Evolutionary conservation across 23 tunicate genomes (phyloP).

Genomic region (Clavelina lepadiformis): DNA sequence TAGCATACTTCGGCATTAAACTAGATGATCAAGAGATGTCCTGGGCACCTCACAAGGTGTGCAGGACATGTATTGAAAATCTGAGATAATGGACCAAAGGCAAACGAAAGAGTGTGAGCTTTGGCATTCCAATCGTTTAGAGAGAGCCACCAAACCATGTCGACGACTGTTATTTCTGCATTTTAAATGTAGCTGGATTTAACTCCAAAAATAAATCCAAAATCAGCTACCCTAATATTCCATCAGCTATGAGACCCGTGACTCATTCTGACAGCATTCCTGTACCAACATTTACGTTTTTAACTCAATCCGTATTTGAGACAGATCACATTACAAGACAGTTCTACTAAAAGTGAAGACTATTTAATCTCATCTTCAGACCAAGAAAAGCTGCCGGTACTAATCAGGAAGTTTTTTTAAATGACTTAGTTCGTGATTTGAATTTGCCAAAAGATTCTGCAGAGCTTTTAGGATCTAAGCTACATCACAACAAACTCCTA

Average conservation of each 20-base stretch:
- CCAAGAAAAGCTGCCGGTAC: too few relatives aligned
- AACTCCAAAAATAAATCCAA: conserved; percentile 15
- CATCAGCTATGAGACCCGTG: conserved; percentile 8
- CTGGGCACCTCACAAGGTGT: conserved; percentile 18
- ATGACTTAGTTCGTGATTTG: conserved; percentile 23
- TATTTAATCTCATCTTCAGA: too few relatives aligned
- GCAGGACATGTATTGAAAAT: conserved; percentile 24
- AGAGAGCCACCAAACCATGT: conserved; percentile 7
- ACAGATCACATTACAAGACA: too few relatives aligned
- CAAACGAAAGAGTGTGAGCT: conserved; percentile 10
- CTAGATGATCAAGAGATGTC: conserved; percentile 9
- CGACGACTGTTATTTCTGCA: conserved; percentile 17
- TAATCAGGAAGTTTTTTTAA: conserved; percentile 20
- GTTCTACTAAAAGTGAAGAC: too few relatives aligned
- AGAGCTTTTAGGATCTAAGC: conserved; percentile 14
- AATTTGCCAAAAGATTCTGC: conserved; percentile 12
- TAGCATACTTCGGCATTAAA: conserved; percentile 14
- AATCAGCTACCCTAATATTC: conserved; percentile 12
- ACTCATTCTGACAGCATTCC: conserved; percentile 8
- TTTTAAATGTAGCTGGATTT: conserved; percentile 6
- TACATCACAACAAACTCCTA: conserved; percentile 13
- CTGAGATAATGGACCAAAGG: conserved; percentile 15
- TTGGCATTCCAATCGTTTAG: conserved; percentile 14
- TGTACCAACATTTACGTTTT: conserved; percentile 11
- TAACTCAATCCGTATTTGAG: conserved; percentile 7